Base-by-base conservation (phyloP, 2,888 invertebrate genomes). In the Choristoneura rosaceana region DNA sequence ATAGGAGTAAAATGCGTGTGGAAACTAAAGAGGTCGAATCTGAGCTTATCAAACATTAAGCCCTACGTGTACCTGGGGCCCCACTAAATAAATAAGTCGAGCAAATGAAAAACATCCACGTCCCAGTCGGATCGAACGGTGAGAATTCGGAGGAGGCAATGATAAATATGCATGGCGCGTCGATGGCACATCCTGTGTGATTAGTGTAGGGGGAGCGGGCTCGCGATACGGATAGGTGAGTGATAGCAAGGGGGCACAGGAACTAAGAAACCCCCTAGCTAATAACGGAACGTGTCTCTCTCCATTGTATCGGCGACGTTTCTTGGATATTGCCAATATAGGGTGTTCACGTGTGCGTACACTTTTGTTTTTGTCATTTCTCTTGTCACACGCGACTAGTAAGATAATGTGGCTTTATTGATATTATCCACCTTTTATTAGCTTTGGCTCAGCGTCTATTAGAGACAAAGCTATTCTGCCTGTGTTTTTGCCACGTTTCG, bases 121-220 rank as follows among this genome's bases (percentile, higher is more conserved):
- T 89, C 82, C 82, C 81, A 75, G 73, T 71, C 76, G 77, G 79
- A 88, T 88, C 85, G 90, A 89, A 88, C 88, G 84, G 89, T 89
- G 91, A 87, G 92, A 91, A 92, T 91, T 90, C 88, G 89, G 86
- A 80, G 87, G 89, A 87, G 87, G 88, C 84, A 84, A 89, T 91
- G 89, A 93, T 94, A 93, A 94, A 93, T 94, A 94, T 94, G 94
- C 94, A 93, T 92, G 90, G 89, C 92, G 90, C 93, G 93, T 93
- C 91, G 90, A 89, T 91, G 87, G 87, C 90, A 87, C 92, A 91
- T 92, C 92, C 93, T 93, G 92, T 85, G 93, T 94, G 94, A 93
- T 93, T 93, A 94, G 93, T 92, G 88, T 83, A 84, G 85, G 87
- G 87, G 88, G 88, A 83, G 74, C 73, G 80, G 80, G 78, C 74